These are phyloP conservation scores for Characodon lateralis DNA, from an alignment of 2,797 vertebrate genomes.

Conservation along the genomic window DNA sequence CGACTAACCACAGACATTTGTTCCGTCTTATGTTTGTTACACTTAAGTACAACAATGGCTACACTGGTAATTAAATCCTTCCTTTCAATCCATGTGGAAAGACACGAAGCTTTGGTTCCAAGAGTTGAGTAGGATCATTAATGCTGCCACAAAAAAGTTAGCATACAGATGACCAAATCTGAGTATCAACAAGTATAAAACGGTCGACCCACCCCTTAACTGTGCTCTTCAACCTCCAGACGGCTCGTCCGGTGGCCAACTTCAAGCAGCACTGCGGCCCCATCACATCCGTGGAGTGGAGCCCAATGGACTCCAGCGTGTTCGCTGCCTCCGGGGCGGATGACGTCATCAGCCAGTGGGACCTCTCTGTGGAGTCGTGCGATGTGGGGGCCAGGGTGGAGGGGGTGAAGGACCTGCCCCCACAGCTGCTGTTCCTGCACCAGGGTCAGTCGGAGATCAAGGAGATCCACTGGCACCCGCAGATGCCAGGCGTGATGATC, in stretches of 20 bases:
- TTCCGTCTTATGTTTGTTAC: slow-evolving; percentile 16
- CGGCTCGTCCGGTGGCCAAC: slow-evolving; percentile 84
- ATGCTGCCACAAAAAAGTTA: not conserved
- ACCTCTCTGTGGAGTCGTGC: slow-evolving; percentile 89
- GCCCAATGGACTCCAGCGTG: slow-evolving; percentile 87
- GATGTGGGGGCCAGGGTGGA: slow-evolving; percentile 80
- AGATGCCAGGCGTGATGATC: slow-evolving; percentile 86
- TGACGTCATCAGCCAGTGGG: slow-evolving; percentile 91
- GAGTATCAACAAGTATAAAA: not conserved
- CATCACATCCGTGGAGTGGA: slow-evolving; percentile 92
- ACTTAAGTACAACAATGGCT: slow-evolving; percentile 8
- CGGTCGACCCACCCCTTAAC: not conserved
- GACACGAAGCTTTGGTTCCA: not conserved
- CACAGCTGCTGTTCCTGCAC: slow-evolving; percentile 92
- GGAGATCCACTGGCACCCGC: slow-evolving; percentile 94
- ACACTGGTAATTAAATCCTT: not conserved
- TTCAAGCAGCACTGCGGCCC: slow-evolving; percentile 93
- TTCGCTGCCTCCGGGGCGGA: slow-evolving; percentile 89
- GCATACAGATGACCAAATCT: not conserved
- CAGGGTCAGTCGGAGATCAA: slow-evolving; percentile 93
- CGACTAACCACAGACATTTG: slow-evolving; percentile 19
- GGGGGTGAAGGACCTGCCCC: slow-evolving; percentile 82
- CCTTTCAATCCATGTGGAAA: not conserved
- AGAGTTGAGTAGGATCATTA: not conserved
- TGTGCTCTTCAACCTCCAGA: slow-evolving; percentile 63